phyloP scores from a whole-genome alignment of 2,888 invertebrate genomes.

The Lithodes maja region DNA sequence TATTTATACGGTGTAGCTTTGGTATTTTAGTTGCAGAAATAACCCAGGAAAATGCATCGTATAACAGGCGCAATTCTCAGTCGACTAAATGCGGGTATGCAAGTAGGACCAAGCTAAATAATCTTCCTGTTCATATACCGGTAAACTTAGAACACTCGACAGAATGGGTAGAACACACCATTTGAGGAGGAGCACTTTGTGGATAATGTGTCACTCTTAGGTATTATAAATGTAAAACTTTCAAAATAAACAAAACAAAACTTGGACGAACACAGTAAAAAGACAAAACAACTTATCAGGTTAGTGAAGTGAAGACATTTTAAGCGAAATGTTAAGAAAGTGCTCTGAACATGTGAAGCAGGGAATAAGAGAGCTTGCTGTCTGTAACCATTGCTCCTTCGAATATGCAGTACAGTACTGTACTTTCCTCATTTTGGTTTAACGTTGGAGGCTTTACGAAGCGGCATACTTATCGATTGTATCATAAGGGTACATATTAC shows the following conservation, averaged over 20 bases:
- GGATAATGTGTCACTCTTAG: no score
- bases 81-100: conserved; percentile 60
- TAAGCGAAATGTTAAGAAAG: no score
- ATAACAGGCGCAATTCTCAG: conserved; percentile 46
- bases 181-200: no score
- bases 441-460: no score
- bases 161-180: no score
- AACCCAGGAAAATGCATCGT: conserved; percentile 51
- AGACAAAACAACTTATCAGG: not conserved
- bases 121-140: not conserved
- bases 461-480: no score
- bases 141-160: not conserved
- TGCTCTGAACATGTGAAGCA: conserved; percentile 53
- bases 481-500: no score
- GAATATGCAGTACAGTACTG: not conserved
- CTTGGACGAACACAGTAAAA: no score
- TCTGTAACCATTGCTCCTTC: conserved; percentile 58
- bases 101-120: conserved; percentile 55
- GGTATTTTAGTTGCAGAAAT: conserved; percentile 17
- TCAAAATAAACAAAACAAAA: no score
- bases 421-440: no score
- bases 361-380: conserved; percentile 51
- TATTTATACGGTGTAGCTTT: conserved; percentile 14
- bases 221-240: no score
- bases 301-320: not conserved